These are phyloP conservation scores for Lethenteron camtschaticum DNA, from an alignment of 2,113 vertebrate species.

Conservation along the genomic window DNA sequence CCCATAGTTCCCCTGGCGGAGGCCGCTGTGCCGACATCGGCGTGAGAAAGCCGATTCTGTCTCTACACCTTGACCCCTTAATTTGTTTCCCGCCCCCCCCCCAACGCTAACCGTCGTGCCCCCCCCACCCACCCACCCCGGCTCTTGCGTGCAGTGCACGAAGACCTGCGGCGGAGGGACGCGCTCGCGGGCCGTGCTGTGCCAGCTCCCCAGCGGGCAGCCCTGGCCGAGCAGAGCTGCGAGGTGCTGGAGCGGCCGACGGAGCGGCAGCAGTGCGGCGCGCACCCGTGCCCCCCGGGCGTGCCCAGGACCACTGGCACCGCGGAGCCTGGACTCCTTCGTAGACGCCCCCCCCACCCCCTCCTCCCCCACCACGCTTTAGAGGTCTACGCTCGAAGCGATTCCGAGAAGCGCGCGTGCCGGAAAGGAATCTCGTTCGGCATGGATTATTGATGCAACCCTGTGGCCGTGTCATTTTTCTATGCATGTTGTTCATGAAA, in stretches of 20 bases:
- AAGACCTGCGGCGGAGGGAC: slow-evolving; percentile 61
- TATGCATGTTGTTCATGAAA: too few relatives aligned
- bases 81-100: neutral
- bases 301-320: slow-evolving; percentile 36
- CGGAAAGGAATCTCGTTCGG: too few relatives aligned
- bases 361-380: too few relatives aligned
- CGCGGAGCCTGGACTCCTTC: slow-evolving; percentile 44
- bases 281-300: slow-evolving; percentile 51
- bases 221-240: slow-evolving; percentile 59
- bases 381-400: too few relatives aligned
- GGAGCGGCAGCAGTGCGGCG: slow-evolving; percentile 45
- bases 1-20: too few relatives aligned
- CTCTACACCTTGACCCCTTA: neutral
- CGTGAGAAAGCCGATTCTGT: too few relatives aligned
- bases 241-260: slow-evolving; percentile 57
- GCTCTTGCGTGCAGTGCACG: slow-evolving; percentile 39
- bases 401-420: too few relatives aligned
- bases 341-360: too few relatives aligned
- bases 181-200: slow-evolving; percentile 61
- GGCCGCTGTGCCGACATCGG: too few relatives aligned
- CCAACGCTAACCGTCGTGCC: neutral
- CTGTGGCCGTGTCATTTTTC: too few relatives aligned
- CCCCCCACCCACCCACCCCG: neutral
- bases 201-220: slow-evolving; percentile 55
- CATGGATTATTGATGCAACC: too few relatives aligned